Base-by-base conservation (phyloP, 2,113 vertebrate genomes). In the Oreochromis aureus region DNA sequence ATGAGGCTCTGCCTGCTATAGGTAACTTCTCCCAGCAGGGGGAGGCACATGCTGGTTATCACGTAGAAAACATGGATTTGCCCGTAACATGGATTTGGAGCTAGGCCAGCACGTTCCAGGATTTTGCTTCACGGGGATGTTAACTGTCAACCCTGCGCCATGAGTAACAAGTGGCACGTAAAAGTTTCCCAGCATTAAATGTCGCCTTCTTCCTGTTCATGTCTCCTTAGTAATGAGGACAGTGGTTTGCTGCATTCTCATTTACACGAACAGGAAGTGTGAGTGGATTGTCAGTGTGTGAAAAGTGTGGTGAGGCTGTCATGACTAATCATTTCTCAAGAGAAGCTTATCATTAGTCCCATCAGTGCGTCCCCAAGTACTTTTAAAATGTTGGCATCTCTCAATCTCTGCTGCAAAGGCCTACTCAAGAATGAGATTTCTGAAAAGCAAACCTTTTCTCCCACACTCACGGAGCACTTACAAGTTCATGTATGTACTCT, bases 221-320 rank as follows among this genome's bases (percentile, higher is more conserved):
- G 18, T 76, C 24, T 46, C 13, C 6, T 79, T 58, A 84, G 59
- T 22, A 69, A 54, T 71, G 7, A 83, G 41, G 16, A 69, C 82
- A 12, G 63, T 48, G 54, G 22, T 90, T 85, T 87, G 30, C 76
- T 79, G 61, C 41, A 34, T 27, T 76, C 9, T 82, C 22, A 58
- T 90, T 87, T 53, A 82, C 66, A 6, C 81, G 83, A 87, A 92
- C 93, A 92, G 86, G 89, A 94, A 89, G 51, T 81, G 61, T 85
- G 80, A 80, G 46, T 59, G 6, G 19, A 76, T 51, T 66, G 5
- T 84, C 36, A 51, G 41, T 71, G 22, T 79, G 73, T 63, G 44
- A 83, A 83, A 84, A 76, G 39, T 80, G 9, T 82, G 53, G 61
- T 53, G 39, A 59, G 16, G 13, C 16, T 84, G 19, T 58, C 5